Percentiles rank a stretch among this genome's conserved stretches.
These are phyloP conservation scores for Apotomis capreana DNA, from an alignment of 2,888 invertebrate genomes.

Conservation along the genomic window DNA sequence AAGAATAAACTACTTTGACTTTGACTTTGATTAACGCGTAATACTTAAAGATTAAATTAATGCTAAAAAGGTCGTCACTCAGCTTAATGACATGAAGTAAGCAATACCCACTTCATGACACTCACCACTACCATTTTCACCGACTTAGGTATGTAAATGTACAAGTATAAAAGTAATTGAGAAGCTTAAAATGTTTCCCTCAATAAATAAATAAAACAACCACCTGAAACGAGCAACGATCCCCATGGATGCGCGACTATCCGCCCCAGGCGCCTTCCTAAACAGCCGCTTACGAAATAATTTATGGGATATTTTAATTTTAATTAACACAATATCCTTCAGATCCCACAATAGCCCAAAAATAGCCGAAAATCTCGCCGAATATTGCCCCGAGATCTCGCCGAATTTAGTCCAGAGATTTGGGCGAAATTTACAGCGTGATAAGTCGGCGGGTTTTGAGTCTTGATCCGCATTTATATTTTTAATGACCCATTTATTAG, in stretches of 20 bases:
- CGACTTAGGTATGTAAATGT: too few relatives aligned
- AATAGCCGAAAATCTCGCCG: conserved; percentile 42
- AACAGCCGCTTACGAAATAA: conserved; percentile 54
- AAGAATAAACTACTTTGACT: too few relatives aligned
- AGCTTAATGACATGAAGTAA: too few relatives aligned
- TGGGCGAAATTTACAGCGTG: conserved; percentile 26
- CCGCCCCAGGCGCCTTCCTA: conserved; percentile 35
- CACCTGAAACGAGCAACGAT: conserved; percentile 41
- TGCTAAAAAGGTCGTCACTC: too few relatives aligned
- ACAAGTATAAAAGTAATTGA: too few relatives aligned
- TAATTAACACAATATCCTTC: conserved; percentile 59
- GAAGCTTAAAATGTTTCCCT: too few relatives aligned
- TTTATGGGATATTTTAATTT: conserved; percentile 65
- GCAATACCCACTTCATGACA: too few relatives aligned
- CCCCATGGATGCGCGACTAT: conserved; percentile 38
- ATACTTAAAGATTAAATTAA: too few relatives aligned
- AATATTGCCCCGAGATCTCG: conserved; percentile 24
- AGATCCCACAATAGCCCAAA: conserved; percentile 44
- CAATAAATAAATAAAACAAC: too few relatives aligned
- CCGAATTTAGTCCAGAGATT: conserved; percentile 18
- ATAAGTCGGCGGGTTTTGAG: conserved; percentile 21
- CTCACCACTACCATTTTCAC: too few relatives aligned
- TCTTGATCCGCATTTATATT: conserved; percentile 27
- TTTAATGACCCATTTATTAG: conserved; percentile 27
- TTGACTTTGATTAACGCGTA: too few relatives aligned